These are phyloP conservation scores for Drosophila nigritarsus DNA, from an alignment of 2,888 invertebrate genomes.

Conservation along the genomic window DNA sequence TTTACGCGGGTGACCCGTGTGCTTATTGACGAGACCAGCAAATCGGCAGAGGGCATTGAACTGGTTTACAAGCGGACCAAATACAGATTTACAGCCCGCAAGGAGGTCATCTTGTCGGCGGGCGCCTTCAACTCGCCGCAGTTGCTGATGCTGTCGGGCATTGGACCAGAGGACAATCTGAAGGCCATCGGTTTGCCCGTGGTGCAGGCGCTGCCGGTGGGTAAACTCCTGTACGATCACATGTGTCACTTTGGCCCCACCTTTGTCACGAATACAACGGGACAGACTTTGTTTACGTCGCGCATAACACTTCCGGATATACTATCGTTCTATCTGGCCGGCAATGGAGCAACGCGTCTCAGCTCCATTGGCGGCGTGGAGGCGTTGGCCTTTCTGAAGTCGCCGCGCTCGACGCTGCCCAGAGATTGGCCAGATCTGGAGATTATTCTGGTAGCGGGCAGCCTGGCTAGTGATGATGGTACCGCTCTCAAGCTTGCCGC, in stretches of 20 bases:
- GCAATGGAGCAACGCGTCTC: constrained; percentile 85
- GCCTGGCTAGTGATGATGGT: constrained; percentile 88
- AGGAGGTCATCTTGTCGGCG: constrained; percentile 94
- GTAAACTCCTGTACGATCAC: constrained; percentile 88
- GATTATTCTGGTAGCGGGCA: constrained; percentile 88
- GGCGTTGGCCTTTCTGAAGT: constrained; percentile 89
- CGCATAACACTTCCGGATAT: constrained; percentile 51
- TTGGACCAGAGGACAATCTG: constrained; percentile 87
- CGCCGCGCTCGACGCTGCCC: constrained; percentile 85
- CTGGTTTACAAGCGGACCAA: constrained; percentile 86
- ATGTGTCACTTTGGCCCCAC: constrained; percentile 85
- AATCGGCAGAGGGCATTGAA: constrained; percentile 89
- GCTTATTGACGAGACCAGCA: constrained; percentile 87
- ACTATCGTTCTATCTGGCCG: constrained; percentile 85
- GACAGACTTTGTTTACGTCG: constrained; percentile 63
- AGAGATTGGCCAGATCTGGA: constrained; percentile 89
- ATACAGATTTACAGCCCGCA: constrained; percentile 87
- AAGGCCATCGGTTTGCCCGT: constrained; percentile 87
- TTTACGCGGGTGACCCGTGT: constrained; percentile 88
- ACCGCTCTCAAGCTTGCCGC: constrained; percentile 86
- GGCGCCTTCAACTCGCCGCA: constrained; percentile 96
- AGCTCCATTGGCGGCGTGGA: constrained; percentile 88
- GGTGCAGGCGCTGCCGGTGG: constrained; percentile 89
- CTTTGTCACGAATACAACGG: constrained; percentile 82
- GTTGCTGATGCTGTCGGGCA: constrained; percentile 93